Evolutionary conservation across 2,888 invertebrate species (phyloP), one percentile per base, ranked within the genome.

Genomic region (Hypomecis punctinalis): DNA sequence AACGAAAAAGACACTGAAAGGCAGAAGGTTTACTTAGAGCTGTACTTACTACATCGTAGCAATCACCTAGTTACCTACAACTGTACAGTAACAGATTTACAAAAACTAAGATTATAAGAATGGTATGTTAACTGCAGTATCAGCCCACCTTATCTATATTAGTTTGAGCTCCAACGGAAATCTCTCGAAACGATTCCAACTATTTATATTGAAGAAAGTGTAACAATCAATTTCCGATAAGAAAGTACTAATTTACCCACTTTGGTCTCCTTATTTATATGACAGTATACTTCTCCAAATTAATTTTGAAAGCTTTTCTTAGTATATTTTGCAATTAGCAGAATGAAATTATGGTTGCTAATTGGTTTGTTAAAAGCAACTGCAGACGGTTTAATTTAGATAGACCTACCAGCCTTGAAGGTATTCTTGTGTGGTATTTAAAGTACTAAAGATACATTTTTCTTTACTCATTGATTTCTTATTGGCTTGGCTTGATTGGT

Each of bases 291-390:
- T 60, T 42, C 35, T 40, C 60, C 56, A 56, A 56, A 64, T 60
- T 60, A 60, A 52, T 45, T 60, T 63, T 56, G 40, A 56, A 55
- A 60, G 55, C 13, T 56, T 63, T 59, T 56, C 56, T 56, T 46
- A 60, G 56, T 64, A 56, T 49, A 54, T 58, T 63, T 46, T 36
- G 35, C 47, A 47, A 64, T 60, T 64, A 42, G 43, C 51, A 5
- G 53, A 57, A 47, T 58, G 42, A 55, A 55, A 52, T 56, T 56
- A 56, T 56, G 51, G 35, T 45, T 60, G 48, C 35, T 60, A 64
- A 63, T 67, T 63, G 57, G 51, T 59, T 51, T 57, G 51, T 46
- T 58, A 55, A 63, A 61, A 67, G 52, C 59, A 47, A 46, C 45
- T 46, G 55, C 42, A 57, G 48, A 59, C 36, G 36, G 39, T 35